phyloP scores from a whole-genome alignment of 2,888 invertebrate species.

The Agrotis clavis region DNA sequence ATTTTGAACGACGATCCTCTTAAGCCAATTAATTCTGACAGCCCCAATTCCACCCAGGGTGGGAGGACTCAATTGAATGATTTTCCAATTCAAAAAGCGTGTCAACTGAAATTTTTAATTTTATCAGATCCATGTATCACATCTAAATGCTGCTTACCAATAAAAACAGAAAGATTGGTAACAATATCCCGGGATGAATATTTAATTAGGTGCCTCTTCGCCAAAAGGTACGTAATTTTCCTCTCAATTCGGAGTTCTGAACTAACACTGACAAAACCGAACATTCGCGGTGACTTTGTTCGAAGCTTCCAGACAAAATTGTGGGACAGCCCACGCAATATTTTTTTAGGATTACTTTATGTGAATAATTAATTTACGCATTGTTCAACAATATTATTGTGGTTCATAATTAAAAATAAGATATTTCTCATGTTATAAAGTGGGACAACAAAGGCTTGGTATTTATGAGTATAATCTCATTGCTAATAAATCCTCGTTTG shows the following conservation, averaged over 20 bases:
- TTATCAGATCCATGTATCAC: too few relatives aligned
- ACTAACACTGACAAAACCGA: constrained; percentile 2
- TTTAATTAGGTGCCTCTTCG: neutral
- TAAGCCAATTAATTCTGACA: too few relatives aligned
- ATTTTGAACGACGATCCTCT: too few relatives aligned
- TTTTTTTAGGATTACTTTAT: neutral
- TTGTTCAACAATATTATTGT: neutral
- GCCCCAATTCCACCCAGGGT: too few relatives aligned
- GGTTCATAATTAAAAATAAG: neutral
- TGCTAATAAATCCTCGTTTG: too few relatives aligned
- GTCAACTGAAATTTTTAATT: too few relatives aligned
- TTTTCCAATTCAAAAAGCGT: too few relatives aligned
- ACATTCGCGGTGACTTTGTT: constrained; percentile 19
- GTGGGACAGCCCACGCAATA: constrained; percentile 2
- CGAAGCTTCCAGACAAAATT: neutral
- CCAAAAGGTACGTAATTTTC: constrained; percentile 3
- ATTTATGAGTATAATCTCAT: too few relatives aligned
- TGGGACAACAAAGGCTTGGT: neutral
- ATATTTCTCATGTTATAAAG: neutral
- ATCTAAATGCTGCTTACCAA: neutral
- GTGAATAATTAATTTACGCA: neutral
- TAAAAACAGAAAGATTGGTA: neutral
- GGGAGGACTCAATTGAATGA: too few relatives aligned
- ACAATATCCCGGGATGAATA: neutral
- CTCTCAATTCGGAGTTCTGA: neutral